A percentile compares a stretch with the other conserved stretches of the same genome.
These are phyloP conservation scores for Chalcis sispes DNA, from an alignment of 2,888 invertebrate species.

Conservation along the genomic window DNA sequence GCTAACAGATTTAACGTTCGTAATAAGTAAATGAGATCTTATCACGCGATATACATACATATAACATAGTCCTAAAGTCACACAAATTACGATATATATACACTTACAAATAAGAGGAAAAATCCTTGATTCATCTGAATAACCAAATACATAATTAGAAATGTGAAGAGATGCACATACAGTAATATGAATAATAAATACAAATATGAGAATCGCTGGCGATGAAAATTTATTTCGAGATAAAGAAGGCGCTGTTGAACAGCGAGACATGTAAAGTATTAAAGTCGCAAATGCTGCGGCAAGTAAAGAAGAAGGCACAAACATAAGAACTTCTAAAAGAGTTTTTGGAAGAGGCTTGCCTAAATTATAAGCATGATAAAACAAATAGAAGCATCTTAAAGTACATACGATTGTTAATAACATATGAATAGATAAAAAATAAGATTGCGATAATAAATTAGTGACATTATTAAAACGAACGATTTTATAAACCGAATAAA, in stretches of 20 bases:
- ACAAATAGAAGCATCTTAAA: slow-evolving; percentile 89
- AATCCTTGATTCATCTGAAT: slow-evolving; percentile 77
- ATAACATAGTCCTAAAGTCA: slow-evolving; percentile 90
- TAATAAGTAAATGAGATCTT: slow-evolving; percentile 84
- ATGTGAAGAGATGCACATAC: slow-evolving; percentile 90
- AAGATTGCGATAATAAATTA: slow-evolving; percentile 90
- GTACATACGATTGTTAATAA: slow-evolving; percentile 89
- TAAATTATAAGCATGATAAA: slow-evolving; percentile 95
- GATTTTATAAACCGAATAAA: slow-evolving; percentile 91
- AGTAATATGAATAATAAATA: slow-evolving; percentile 87
- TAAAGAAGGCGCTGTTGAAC: slow-evolving; percentile 86
- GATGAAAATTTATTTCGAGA: slow-evolving; percentile 82
- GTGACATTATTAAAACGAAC: slow-evolving; percentile 91
- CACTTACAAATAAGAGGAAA: slow-evolving; percentile 89
- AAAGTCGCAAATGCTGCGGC: slow-evolving; percentile 93
- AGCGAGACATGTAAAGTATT: slow-evolving; percentile 89
- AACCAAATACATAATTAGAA: slow-evolving; percentile 70
- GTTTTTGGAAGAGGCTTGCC: slow-evolving; percentile 86
- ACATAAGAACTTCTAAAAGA: slow-evolving; percentile 88
- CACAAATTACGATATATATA: slow-evolving; percentile 90
- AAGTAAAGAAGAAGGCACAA: slow-evolving; percentile 90
- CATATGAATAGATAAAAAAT: slow-evolving; percentile 90
- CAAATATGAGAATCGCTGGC: slow-evolving; percentile 86
- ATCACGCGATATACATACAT: slow-evolving; percentile 89
- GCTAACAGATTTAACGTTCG: slow-evolving; percentile 69